Evolutionary conservation across 1,140 invertebrate species (phyloP).

Genomic region (Probaryconus sp.): DNA sequence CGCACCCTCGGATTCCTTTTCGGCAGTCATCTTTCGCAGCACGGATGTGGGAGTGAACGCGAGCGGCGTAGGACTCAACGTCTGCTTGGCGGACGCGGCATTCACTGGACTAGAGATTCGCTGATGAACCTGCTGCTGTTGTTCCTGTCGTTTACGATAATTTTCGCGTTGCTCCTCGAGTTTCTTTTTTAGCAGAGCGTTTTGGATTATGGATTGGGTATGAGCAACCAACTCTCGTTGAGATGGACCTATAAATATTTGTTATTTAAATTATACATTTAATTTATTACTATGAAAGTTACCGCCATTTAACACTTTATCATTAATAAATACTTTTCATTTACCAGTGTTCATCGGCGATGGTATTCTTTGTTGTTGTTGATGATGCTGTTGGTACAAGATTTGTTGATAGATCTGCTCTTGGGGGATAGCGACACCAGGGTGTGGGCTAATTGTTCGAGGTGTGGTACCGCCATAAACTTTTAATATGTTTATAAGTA

Average conservation of each 20-base stretch:
- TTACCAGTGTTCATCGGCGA: constrained; percentile 78
- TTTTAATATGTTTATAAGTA: constrained; percentile 84
- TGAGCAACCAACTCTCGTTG: constrained; percentile 89
- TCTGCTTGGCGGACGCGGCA: constrained; percentile 73
- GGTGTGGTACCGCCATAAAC: constrained; percentile 77
- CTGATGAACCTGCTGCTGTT: constrained; percentile 75
- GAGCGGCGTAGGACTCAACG: constrained; percentile 81
- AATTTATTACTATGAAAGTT: no score
- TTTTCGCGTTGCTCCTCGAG: constrained; percentile 91
- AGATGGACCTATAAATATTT: constrained; percentile 83
- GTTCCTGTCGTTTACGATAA: constrained; percentile 87
- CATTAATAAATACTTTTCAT: constrained; percentile 1
- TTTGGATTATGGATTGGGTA: constrained; percentile 90
- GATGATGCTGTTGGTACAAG: constrained; percentile 71
- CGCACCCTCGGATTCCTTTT: constrained; percentile 84
- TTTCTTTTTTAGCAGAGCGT: constrained; percentile 90
- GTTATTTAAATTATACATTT: no score
- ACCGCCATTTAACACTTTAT: no score
- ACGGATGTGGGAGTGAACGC: constrained; percentile 95
- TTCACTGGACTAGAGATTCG: constrained; percentile 74
- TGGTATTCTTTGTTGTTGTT: constrained; percentile 76
- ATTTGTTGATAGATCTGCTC: constrained; percentile 76
- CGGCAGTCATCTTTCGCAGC: constrained; percentile 94
- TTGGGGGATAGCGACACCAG: constrained; percentile 66
- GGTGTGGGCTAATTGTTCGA: constrained; percentile 79